phyloP scores from a whole-genome alignment of 2,888 invertebrate species.

The Apodemia hepburni region DNA sequence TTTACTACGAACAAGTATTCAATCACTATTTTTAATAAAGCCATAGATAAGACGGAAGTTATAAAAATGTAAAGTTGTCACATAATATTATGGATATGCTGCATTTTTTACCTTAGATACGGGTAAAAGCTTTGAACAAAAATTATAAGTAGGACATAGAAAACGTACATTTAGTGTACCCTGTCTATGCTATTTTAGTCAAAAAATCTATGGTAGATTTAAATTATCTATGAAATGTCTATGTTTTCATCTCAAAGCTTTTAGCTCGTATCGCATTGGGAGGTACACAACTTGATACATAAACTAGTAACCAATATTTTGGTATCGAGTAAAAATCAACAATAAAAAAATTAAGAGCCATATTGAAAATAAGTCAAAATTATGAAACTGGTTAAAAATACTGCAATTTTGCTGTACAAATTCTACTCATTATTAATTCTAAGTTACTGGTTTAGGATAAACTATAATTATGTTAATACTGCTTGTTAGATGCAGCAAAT shows the following conservation, averaged over 20 bases:
- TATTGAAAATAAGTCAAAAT: constrained; percentile 14
- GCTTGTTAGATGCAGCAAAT: constrained; percentile 57
- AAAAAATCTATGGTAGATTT: too few relatives aligned
- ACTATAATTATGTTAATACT: constrained; percentile 52
- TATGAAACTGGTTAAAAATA: constrained; percentile 19
- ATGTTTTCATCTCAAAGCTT: too few relatives aligned
- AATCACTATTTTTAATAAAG: constrained; percentile 31
- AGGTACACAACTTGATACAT: too few relatives aligned
- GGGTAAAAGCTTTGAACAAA: background rate
- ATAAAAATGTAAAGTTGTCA: constrained; percentile 27
- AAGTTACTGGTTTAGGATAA: constrained; percentile 38
- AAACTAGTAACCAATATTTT: background rate
- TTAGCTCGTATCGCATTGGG: too few relatives aligned
- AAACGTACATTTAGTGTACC: too few relatives aligned
- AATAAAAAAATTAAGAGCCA: background rate
- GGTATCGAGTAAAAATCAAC: background rate
- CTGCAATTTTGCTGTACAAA: constrained; percentile 34
- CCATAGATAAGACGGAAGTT: constrained; percentile 33
- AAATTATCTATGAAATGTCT: too few relatives aligned
- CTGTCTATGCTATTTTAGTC: too few relatives aligned
- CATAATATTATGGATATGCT: constrained; percentile 19
- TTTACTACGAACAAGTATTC: constrained; percentile 25
- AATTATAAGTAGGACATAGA: too few relatives aligned
- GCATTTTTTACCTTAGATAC: constrained; percentile 15
- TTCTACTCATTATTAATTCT: constrained; percentile 25